A percentile compares a stretch with the other conserved stretches of the same genome.
Evolutionary conservation across 2,797 vertebrate species (phyloP).

Genomic region (Hippocampus kuda): DNA sequence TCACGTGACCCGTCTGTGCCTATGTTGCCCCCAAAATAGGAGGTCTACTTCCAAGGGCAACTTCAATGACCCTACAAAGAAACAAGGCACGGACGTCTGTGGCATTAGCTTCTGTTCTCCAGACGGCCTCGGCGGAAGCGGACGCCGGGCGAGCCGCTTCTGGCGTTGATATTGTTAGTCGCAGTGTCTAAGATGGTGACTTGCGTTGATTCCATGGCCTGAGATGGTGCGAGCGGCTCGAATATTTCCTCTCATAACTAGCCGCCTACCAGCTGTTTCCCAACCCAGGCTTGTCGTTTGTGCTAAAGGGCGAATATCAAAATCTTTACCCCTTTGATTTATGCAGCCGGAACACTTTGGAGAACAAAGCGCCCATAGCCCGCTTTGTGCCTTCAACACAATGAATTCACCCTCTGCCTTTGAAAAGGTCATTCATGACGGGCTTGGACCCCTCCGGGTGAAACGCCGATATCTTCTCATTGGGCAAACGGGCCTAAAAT

Average conservation of each 20-base stretch:
- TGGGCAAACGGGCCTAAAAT: conserved; percentile 37
- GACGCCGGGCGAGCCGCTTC: no score
- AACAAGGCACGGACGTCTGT: conserved; percentile 12
- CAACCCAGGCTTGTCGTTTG: conserved; percentile 12
- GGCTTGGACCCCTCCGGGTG: conserved; percentile 52
- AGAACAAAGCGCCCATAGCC: conserved; percentile 47
- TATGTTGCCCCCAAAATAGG: conserved; percentile 31
- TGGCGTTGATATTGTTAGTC: no score
- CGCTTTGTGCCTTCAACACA: conserved; percentile 45
- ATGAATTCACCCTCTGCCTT: conserved; percentile 52
- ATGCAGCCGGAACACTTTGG: conserved; percentile 38
- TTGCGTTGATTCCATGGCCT: no score
- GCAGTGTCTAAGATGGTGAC: no score
- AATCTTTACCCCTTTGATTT: conserved; percentile 55
- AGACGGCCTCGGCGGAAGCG: no score
- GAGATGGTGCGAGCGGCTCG: no score
- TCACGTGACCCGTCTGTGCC: conserved; percentile 29
- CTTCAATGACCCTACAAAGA: conserved; percentile 31
- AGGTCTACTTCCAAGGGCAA: conserved; percentile 23
- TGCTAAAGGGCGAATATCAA: conserved; percentile 35
- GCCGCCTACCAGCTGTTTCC: conserved; percentile 4
- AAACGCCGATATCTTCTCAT: conserved; percentile 62
- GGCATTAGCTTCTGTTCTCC: conserved; percentile 23
- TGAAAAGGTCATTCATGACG: conserved; percentile 69
- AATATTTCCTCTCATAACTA: conserved; percentile 15